Evolutionary conservation across 2,113 vertebrate genomes (phyloP), one percentile per base, ranked within the genome.

Genomic region (Cervus canadensis): DNA sequence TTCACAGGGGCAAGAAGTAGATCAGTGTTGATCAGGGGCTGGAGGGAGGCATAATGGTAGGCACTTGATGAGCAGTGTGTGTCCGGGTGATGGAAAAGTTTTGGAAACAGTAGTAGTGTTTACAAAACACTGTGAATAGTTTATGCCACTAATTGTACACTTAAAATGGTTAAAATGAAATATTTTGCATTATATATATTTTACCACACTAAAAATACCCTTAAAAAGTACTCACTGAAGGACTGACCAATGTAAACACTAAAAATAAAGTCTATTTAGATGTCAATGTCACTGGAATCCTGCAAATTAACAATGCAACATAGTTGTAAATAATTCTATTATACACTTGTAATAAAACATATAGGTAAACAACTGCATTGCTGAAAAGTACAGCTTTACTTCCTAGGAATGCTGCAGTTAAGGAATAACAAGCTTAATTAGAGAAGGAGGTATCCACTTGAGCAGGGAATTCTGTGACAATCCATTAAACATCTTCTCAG

Each of bases 371-470:
- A 89, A 78, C 50, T 90, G 48, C 57, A 84, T 30, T 84, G 16
- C 52, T 67, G 45, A 84, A 26, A 97, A 89, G 84, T 11, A 12
- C 60, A 81, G 57, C 19, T 93, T 89, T 79, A 84, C 89, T 90
- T 87, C 86, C 84, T 89, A 13, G 28, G 85, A 92, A 50, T 92
- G 36, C 33, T 76, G 5, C 50, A 67, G 12, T 67, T 91, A 56
- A 97, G 52, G 36, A 93, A 88, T 87, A 96, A 94, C 23, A 95
- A 62, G 59, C 87, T 94, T 87, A 96, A 93, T 97, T 85, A 93
- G 23, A 89, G 28, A 87, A 94, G 57, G 54, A 54, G 56, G 50
- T 60, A 25, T 92, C 21, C 43, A 62, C 60, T 4, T 85, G 94
- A 81, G 52, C 59, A 50, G 52, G 25, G 33, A 91, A 93, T 94